Percentiles rank a stretch among this genome's conserved stretches.
These are phyloP conservation scores for Lasioglossum lativentre DNA, from an alignment of 2,888 invertebrate genomes.

Conservation along the genomic window DNA sequence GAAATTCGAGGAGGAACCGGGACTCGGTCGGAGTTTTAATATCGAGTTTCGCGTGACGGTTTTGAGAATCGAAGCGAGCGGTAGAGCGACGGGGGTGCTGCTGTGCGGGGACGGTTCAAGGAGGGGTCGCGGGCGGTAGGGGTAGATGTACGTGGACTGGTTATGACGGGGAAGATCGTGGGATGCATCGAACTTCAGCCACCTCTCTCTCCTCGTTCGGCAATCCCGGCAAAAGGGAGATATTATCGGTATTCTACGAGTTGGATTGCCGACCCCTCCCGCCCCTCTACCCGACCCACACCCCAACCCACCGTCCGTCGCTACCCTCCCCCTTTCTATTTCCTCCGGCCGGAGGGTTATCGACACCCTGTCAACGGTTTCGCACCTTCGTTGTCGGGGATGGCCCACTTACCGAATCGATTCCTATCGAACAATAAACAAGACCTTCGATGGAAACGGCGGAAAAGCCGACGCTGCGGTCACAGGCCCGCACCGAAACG, in stretches of 20 bases:
- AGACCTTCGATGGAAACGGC: constrained; percentile 50
- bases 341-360: constrained; percentile 72
- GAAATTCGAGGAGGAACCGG: constrained; percentile 49
- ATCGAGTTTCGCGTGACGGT: constrained; percentile 59
- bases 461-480: constrained; percentile 34
- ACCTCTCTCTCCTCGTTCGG: background rate
- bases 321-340: constrained; percentile 69
- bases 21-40: constrained; percentile 50
- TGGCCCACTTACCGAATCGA: constrained; percentile 75
- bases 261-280: constrained; percentile 63
- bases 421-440: constrained; percentile 74
- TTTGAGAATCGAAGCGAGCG: constrained; percentile 55
- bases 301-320: constrained; percentile 52
- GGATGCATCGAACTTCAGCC: constrained; percentile 46
- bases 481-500: constrained; percentile 22
- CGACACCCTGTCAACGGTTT: constrained; percentile 77
- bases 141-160: constrained; percentile 53
- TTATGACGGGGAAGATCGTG: constrained; percentile 58
- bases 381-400: constrained; percentile 59
- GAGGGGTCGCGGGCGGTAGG: background rate
- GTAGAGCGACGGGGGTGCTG: constrained; percentile 20
- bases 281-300: constrained; percentile 58
- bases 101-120: background rate
- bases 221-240: constrained; percentile 58
- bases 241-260: constrained; percentile 73